Percentiles rank a stretch among this genome's conserved stretches.
Conservation (phyloP, 2,797 vertebrate species). For the Novumbra hubbsi region DNA sequence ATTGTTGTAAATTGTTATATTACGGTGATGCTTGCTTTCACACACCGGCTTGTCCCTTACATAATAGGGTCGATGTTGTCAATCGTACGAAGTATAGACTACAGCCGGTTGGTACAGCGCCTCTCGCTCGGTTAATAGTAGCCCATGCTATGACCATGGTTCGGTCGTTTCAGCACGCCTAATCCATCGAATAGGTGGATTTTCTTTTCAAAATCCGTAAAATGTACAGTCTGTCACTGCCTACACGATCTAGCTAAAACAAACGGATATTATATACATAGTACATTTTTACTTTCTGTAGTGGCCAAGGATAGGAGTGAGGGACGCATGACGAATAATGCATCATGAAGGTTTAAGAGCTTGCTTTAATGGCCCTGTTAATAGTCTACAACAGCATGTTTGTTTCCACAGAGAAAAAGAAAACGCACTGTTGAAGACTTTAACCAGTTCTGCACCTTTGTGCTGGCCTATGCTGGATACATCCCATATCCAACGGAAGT, state of each 20-base stretch:
- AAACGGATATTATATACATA: too few species aligned
- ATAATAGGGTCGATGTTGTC: background rate
- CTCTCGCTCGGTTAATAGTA: background rate
- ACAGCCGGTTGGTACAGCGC: background rate
- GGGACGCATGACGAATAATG: background rate
- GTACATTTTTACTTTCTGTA: too few species aligned
- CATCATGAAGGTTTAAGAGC: background rate
- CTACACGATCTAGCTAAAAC: too few species aligned
- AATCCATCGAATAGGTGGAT: background rate
- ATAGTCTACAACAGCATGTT: background rate
- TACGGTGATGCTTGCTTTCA: background rate
- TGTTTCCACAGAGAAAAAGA: conserved; percentile 34
- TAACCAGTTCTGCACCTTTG: conserved; percentile 57
- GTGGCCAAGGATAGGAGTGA: background rate
- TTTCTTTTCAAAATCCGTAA: background rate
- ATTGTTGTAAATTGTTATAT: background rate
- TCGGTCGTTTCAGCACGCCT: background rate
- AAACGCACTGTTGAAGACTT: conserved; percentile 55
- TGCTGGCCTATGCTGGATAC: conserved; percentile 54
- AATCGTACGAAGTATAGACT: background rate
- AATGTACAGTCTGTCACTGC: background rate
- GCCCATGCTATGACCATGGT: background rate
- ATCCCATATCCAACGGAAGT: conserved; percentile 50
- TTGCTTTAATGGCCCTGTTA: background rate
- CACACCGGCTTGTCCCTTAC: background rate